Conservation (phyloP, 2,888 invertebrate species). For the Molorchus minor region DNA sequence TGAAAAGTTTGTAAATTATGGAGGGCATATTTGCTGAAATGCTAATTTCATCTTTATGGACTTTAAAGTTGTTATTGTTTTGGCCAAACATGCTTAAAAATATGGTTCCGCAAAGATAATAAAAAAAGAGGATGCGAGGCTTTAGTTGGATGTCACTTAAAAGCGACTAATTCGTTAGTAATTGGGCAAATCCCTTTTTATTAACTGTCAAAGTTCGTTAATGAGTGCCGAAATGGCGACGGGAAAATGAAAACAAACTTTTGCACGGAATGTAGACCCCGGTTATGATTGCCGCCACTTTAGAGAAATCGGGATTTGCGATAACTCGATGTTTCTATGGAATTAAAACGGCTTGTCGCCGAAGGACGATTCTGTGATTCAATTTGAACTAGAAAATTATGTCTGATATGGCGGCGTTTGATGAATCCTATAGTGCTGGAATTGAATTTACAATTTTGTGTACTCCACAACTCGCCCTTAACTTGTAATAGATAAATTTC, state of each 20-base stretch:
- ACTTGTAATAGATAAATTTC: no score
- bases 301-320: constrained; percentile 13
- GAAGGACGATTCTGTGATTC: constrained; percentile 4
- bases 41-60: no score
- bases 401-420: no score
- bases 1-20: no score
- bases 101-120: background rate
- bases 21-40: no score
- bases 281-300: constrained; percentile 12
- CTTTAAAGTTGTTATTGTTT: no score
- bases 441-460: no score
- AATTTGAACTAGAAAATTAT: background rate
- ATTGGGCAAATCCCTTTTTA: constrained; percentile 24
- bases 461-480: no score
- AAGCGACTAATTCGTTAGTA: constrained; percentile 22
- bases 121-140: background rate
- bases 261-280: constrained; percentile 15
- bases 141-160: constrained; percentile 11
- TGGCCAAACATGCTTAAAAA: no score
- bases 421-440: no score
- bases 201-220: constrained; percentile 21
- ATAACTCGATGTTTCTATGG: constrained; percentile 8
- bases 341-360: constrained; percentile 11
- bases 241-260: constrained; percentile 16
- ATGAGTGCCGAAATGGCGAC: constrained; percentile 10